These are phyloP conservation scores for Sphaerophoria taeniata DNA, from an alignment of 2,888 invertebrate genomes.

Conservation along the genomic window DNA sequence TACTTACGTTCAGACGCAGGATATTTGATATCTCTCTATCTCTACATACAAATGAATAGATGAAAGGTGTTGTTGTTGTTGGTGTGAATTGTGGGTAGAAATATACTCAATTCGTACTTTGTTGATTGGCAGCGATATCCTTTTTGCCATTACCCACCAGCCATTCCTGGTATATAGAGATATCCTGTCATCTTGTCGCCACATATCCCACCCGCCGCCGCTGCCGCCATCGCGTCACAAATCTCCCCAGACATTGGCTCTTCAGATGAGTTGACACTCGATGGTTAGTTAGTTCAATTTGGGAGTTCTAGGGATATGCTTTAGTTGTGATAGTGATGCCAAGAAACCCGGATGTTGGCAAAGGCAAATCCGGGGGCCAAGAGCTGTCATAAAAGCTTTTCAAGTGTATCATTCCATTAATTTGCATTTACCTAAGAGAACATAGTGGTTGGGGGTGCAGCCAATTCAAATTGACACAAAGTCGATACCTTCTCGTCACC, in stretches of 20 bases:
- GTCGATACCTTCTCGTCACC: slow-evolving; percentile 35
- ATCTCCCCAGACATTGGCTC: slow-evolving; percentile 46
- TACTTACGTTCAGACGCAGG: neutral
- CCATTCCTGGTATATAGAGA: slow-evolving; percentile 22
- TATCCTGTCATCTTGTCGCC: slow-evolving; percentile 17
- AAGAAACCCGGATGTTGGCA: slow-evolving; percentile 28
- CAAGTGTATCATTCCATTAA: slow-evolving; percentile 69
- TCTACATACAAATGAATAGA: slow-evolving; percentile 23
- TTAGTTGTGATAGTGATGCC: neutral
- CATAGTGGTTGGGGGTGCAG: slow-evolving; percentile 33
- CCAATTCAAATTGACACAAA: slow-evolving; percentile 58
- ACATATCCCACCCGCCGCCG: slow-evolving; percentile 10
- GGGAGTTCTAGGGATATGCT: slow-evolving; percentile 55
- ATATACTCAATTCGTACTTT: slow-evolving; percentile 31
- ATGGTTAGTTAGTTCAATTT: slow-evolving; percentile 72
- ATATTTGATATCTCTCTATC: slow-evolving; percentile 49
- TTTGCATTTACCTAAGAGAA: slow-evolving; percentile 58
- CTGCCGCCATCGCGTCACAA: neutral
- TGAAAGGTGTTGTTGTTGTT: slow-evolving; percentile 21
- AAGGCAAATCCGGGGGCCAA: slow-evolving; percentile 29
- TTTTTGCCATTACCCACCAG: slow-evolving; percentile 62
- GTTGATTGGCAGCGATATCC: slow-evolving; percentile 72
- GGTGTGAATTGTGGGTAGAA: neutral
- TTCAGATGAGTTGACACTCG: slow-evolving; percentile 68
- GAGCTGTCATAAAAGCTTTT: slow-evolving; percentile 66